phyloP scores from a whole-genome alignment of 2,888 invertebrate genomes.

The Xestia ashworthii region DNA sequence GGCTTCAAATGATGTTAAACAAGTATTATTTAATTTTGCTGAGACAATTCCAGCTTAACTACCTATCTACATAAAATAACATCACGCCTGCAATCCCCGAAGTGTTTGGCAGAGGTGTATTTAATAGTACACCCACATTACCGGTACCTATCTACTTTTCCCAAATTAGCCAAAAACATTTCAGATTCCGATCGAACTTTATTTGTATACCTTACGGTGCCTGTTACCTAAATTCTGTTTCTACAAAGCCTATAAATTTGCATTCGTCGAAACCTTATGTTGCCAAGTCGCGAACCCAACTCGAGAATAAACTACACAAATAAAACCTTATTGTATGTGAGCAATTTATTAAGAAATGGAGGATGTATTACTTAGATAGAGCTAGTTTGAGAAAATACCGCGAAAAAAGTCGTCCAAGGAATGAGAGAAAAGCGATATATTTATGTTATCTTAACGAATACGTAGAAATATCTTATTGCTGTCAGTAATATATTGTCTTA shows the following conservation, averaged over 20 bases:
- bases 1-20: not conserved
- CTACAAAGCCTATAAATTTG: constrained; percentile 20
- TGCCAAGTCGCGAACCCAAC: constrained; percentile 17
- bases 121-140: too few species aligned
- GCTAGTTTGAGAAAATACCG: constrained; percentile 41
- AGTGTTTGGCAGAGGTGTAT: too few species aligned
- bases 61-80: not conserved
- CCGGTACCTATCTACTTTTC: not conserved
- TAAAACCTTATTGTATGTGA: constrained; percentile 30
- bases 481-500: constrained; percentile 49
- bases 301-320: constrained; percentile 22
- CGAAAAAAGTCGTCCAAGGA: constrained; percentile 38
- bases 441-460: constrained; percentile 63
- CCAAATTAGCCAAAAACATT: constrained; percentile 7
- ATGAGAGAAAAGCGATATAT: constrained; percentile 49
- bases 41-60: not conserved
- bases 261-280: constrained; percentile 17
- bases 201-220: constrained; percentile 18
- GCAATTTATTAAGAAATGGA: constrained; percentile 47
- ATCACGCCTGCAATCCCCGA: too few species aligned
- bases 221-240: constrained; percentile 19
- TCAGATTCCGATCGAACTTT: constrained; percentile 7
- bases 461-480: constrained; percentile 45
- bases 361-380: constrained; percentile 38
- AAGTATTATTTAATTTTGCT: not conserved